Evolutionary conservation across 1,140 invertebrate species (phyloP), one percentile per base, ranked within the genome.

Genomic region (Cyclina sinensis): DNA sequence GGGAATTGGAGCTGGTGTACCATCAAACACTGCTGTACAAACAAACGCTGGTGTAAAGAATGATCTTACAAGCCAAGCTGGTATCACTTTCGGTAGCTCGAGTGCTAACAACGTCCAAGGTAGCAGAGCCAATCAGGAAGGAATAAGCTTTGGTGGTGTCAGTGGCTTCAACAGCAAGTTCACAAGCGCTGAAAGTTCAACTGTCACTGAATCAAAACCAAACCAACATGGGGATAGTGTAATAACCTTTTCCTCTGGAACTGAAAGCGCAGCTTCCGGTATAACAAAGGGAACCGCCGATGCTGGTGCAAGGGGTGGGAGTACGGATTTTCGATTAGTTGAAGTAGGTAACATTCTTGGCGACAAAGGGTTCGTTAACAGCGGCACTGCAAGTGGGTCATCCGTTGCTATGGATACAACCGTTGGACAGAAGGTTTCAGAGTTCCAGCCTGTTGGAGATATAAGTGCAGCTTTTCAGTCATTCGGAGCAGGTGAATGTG

Each of bases 371-470:
- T 74, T 74, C 24, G 39, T 74, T 11, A 48, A 74, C 18, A 43
- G 16, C 21, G n/a, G n/a, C 24, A 39, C 39, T 1, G 4, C 39
- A 48, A 43, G 39, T 37, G 39, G 9, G 7, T 3, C 32, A 70
- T 11, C 18, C n/a, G 39, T 43, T 7, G n/a, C 24, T 12, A 74
- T n/a, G 16, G 70, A 74, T 11, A 46, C n/a, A 0, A 27, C 24
- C 24, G n/a, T 21, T n/a, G 24, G 1, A 24, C n/a, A 62, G 5
- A 7, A n/a, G n/a, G 39, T 14, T 7, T 21, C 70, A 4, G 39
- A n/a, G n/a, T 74, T 74, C 24, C 70, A 74, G 24, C 70, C 70
- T 12, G n/a, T n/a, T 74, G 70, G 39, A 27, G 70, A 74, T 48
- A 74, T 74, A 46, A 46, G 16, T 24, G n/a, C 70, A 27, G 70